phyloP scores from a whole-genome alignment of 2,888 invertebrate genomes.

The Thyatira batis region DNA sequence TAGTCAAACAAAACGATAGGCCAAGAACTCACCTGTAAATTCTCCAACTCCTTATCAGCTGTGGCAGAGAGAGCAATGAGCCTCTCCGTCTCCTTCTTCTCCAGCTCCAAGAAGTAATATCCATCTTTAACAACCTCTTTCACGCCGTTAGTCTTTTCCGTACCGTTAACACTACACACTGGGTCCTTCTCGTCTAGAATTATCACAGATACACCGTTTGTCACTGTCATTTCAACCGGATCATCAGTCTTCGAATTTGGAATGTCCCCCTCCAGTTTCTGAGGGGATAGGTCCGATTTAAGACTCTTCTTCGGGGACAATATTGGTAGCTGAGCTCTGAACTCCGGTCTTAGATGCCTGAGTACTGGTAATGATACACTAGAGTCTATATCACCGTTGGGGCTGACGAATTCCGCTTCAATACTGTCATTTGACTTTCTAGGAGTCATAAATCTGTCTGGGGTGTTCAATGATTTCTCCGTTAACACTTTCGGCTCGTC shows the following conservation, averaged over 20 bases:
- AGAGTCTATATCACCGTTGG: conserved; percentile 54
- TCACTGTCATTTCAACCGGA: conserved; percentile 38
- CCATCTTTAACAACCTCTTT: conserved; percentile 85
- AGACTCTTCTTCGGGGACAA: conserved; percentile 82
- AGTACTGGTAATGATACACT: conserved; percentile 86
- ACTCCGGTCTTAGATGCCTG: conserved; percentile 92
- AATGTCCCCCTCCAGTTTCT: conserved; percentile 59
- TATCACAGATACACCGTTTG: conserved; percentile 72
- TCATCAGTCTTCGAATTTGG: conserved; percentile 58
- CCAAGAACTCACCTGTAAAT: conserved; percentile 62
- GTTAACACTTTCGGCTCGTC: conserved; percentile 66
- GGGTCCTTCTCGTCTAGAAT: conserved; percentile 50
- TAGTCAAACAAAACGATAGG: neutral
- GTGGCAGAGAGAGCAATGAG: conserved; percentile 85
- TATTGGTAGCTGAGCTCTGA: conserved; percentile 90
- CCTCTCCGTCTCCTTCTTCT: conserved; percentile 88
- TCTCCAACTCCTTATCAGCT: conserved; percentile 86
- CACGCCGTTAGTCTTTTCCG: conserved; percentile 26
- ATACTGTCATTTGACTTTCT: conserved; percentile 50
- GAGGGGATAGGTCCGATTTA: conserved; percentile 61
- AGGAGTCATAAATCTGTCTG: conserved; percentile 53
- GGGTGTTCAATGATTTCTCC: conserved; percentile 69
- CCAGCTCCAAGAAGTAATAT: conserved; percentile 88
- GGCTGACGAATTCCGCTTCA: conserved; percentile 56
- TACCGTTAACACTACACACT: conserved; percentile 46